A percentile compares a stretch with the other conserved stretches of the same genome.
phyloP scores from a whole-genome alignment of 2,113 vertebrate species.

The Sporophila hypoxantha region DNA sequence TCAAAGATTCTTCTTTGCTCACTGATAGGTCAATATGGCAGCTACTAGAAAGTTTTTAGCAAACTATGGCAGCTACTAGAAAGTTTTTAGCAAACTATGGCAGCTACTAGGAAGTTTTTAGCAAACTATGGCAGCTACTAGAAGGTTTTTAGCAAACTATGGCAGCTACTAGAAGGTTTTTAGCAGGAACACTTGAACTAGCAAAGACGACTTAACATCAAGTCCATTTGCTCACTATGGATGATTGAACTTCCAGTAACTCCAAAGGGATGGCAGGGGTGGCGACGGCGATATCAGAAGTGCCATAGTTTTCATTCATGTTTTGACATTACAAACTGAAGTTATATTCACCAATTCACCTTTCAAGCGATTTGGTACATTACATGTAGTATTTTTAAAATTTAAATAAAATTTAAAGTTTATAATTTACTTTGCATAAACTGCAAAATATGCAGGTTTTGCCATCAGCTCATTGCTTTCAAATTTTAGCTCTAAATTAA shows the following conservation, averaged over 20 bases:
- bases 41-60: not conserved
- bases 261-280: accelerated
- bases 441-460: not conserved
- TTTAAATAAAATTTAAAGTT: not conserved
- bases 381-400: not conserved
- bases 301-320: not conserved
- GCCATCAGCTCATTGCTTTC: not conserved
- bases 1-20: not conserved
- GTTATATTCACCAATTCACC: not conserved
- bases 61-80: not conserved
- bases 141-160: not conserved
- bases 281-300: not conserved
- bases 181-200: not conserved
- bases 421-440: not conserved
- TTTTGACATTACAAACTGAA: not conserved
- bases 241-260: not conserved
- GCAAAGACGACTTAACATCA: not conserved
- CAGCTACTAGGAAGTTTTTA: not conserved
- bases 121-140: not conserved
- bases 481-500: not conserved
- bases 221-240: not conserved
- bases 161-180: not conserved
- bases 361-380: not conserved
- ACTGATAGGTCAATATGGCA: not conserved
- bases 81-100: not conserved